Conservation (phyloP, 2,113 vertebrate genomes). For the Clupea harengus region DNA sequence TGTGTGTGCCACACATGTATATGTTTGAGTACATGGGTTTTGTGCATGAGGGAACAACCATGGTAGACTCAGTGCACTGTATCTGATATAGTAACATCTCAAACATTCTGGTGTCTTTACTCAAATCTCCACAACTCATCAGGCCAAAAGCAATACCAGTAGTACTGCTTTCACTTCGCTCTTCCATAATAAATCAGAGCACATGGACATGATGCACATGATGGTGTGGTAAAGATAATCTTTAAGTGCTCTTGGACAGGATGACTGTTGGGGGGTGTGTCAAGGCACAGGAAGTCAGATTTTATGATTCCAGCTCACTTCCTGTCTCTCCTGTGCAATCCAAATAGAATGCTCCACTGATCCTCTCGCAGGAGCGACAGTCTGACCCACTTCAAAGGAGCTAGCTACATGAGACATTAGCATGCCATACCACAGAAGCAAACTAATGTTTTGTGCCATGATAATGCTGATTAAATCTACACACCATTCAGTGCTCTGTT, state of each 20-base stretch:
- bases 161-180: neutral
- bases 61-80: neutral
- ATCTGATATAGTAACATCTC: neutral
- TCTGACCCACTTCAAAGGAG: neutral
- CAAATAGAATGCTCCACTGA: neutral
- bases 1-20: too few relatives aligned
- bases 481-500: neutral
- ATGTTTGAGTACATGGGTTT: too few relatives aligned
- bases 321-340: neutral
- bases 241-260: conserved; percentile 21
- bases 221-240: neutral
- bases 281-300: conserved; percentile 29
- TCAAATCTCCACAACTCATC: too few relatives aligned
- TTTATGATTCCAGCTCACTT: conserved; percentile 5
- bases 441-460: neutral
- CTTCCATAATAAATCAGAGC: neutral
- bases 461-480: neutral
- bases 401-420: neutral
- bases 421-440: neutral
- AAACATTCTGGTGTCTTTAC: too few relatives aligned
- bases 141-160: too few relatives aligned
- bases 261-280: conserved; percentile 37
- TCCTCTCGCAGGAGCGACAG: neutral
- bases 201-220: neutral
- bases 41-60: too few relatives aligned